A percentile compares a stretch with the other conserved stretches of the same genome.
Evolutionary conservation across 2,797 vertebrate genomes (phyloP).

Genomic region (Pseudocheirus occidentalis): DNA sequence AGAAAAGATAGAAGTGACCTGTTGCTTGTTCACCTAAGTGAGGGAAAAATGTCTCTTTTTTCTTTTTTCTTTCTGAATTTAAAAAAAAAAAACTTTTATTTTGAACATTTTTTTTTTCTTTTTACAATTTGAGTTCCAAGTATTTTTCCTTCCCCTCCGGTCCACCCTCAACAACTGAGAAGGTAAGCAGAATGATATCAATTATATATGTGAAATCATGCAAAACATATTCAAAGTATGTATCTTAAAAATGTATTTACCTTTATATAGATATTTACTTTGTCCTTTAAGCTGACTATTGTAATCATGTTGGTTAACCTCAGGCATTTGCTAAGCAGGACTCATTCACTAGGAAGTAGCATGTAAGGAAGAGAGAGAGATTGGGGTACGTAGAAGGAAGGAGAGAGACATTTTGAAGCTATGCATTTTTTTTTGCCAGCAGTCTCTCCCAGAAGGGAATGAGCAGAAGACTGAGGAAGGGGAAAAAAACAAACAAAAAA

Average conservation of each 20-base stretch:
- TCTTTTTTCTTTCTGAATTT: neutral
- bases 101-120: neutral
- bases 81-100: neutral
- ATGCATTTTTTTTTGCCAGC: neutral
- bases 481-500: neutral
- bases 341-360: neutral
- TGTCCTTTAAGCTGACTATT: neutral
- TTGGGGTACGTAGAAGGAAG: neutral
- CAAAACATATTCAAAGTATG: neutral
- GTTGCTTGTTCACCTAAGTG: neutral
- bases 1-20: neutral
- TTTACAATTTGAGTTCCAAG: neutral
- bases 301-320: neutral
- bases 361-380: neutral
- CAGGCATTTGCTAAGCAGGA: neutral
- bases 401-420: neutral
- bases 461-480: neutral
- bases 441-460: neutral
- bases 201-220: neutral
- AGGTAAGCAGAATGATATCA: neutral
- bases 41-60: neutral
- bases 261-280: neutral
- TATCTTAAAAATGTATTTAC: neutral
- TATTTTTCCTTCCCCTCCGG: too few species aligned
- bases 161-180: neutral